Evolutionary conservation across 1,140 invertebrate genomes (phyloP), one percentile per base, ranked within the genome.

Genomic region (Pantala flavescens): DNA sequence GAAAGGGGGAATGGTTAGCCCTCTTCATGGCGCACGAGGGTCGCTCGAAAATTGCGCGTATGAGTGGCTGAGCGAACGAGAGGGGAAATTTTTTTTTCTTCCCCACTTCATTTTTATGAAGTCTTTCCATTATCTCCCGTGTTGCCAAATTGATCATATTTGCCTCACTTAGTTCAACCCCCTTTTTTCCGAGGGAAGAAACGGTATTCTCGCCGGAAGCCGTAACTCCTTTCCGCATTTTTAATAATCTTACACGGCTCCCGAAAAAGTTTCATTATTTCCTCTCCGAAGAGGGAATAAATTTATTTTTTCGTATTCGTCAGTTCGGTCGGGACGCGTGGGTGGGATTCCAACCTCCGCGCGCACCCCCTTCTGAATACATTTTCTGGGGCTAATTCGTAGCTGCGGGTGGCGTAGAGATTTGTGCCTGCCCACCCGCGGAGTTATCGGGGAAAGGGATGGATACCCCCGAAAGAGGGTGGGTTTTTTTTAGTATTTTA

Each of bases 81-180:
- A 21, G n/a, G 49, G n/a, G 49, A 63, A 63, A 3, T 3, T 63
- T 21, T 63, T 21, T 21, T 49, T 16, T 9, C 43, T 63, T 7
- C 16, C 49, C 49, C 49, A 19, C 49, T 21, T 21, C 49, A 21
- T 63, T 36, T 63, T 63, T 63, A 63, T 63, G 49, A 63, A 63
- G 49, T 63, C 49, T 63, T 63, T 63, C 49, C 49, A 63, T 63
- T 63, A 63, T 63, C 49, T 63, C 49, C 49, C 49, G 49, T 63
- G 49, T 63, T 63, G 49, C 49, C 49, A 63, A 63, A 63, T 63
- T 63, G 49, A 63, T 63, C 49, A 63, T 3, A 63, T 63, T 63
- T 63, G 3, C 49, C 49, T 36, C 49, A 63, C 49, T 63, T 63
- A 63, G 3, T 63, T 21, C 49, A 21, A 3, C 49, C 49, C 49